Percentiles rank a stretch among this genome's conserved stretches.
These are phyloP conservation scores for Coremacera marginata DNA, from an alignment of 2,888 invertebrate species.

Conservation along the genomic window DNA sequence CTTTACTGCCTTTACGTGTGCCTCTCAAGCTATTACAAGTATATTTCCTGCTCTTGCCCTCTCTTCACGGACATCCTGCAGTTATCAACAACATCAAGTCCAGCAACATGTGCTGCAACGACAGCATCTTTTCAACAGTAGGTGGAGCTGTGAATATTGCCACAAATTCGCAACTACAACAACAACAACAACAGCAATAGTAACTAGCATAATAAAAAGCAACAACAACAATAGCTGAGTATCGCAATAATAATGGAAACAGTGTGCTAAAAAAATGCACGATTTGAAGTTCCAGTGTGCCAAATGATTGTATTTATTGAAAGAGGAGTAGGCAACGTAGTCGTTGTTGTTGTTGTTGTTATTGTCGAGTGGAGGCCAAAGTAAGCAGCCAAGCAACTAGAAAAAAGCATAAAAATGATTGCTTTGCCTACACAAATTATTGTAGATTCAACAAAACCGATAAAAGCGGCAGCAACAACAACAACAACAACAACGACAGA, in stretches of 20 bases:
- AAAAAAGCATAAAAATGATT: conserved; percentile 26
- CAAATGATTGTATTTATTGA: background rate
- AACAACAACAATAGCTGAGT: background rate
- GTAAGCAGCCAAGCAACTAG: background rate
- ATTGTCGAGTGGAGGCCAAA: background rate
- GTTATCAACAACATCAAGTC: background rate
- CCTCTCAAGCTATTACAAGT: too few relatives aligned
- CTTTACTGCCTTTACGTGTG: too few relatives aligned
- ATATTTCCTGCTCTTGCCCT: too few relatives aligned
- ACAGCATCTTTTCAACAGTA: conserved; percentile 56
- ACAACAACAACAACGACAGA: background rate
- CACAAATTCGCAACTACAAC: conserved; percentile 56
- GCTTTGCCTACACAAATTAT: conserved; percentile 11
- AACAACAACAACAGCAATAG: conserved; percentile 53
- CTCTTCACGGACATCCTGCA: too few relatives aligned
- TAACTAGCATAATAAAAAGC: background rate
- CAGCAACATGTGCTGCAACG: conserved; percentile 22
- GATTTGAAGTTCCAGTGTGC: too few relatives aligned
- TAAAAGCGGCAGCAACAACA: conserved; percentile 13
- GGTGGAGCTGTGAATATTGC: conserved; percentile 65
- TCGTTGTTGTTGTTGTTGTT: conserved; percentile 10
- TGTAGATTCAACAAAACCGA: conserved; percentile 36
- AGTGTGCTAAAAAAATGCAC: background rate
- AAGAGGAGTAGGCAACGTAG: conserved; percentile 18
- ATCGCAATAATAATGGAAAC: background rate